phyloP scores from a whole-genome alignment of 2,888 invertebrate species.

The Catocala fraxini region DNA sequence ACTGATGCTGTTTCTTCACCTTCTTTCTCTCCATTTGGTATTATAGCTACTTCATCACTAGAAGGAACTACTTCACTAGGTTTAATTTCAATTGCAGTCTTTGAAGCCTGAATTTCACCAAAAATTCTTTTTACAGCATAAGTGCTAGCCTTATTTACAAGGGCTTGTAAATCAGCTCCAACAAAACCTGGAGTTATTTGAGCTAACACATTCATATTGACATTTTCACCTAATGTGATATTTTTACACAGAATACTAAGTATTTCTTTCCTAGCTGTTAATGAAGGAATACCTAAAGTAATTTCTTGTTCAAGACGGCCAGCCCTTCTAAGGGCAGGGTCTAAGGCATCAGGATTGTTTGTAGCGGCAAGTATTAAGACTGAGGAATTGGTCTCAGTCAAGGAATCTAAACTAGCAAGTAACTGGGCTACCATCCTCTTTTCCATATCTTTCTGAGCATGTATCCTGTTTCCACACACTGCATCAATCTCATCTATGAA shows the following conservation, averaged over 20 bases:
- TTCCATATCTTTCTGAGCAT: conserved; percentile 98
- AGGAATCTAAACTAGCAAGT: conserved; percentile 95
- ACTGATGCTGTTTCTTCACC: conserved; percentile 55
- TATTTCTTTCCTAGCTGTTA: conserved; percentile 93
- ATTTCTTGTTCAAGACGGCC: conserved; percentile 98
- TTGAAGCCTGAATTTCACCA: conserved; percentile 66
- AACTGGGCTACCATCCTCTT: conserved; percentile 97
- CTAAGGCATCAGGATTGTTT: conserved; percentile 96
- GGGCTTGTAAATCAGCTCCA: conserved; percentile 96
- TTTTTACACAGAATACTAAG: conserved; percentile 91
- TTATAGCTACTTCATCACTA: conserved; percentile 59
- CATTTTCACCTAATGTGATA: conserved; percentile 90
- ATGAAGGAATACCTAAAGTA: conserved; percentile 96
- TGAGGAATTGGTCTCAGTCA: conserved; percentile 84
- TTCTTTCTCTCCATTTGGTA: conserved; percentile 79
- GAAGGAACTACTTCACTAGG: conserved; percentile 37
- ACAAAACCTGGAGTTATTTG: conserved; percentile 98
- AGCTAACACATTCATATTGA: conserved; percentile 92
- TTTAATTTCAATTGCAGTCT: conserved; percentile 47
- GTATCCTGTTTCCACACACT: conserved; percentile 96
- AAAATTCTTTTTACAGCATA: conserved; percentile 92
- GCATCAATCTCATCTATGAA: conserved; percentile 99
- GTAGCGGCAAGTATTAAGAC: conserved; percentile 98
- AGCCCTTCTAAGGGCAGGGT: conserved; percentile 96
- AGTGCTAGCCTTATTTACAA: conserved; percentile 96